These are phyloP conservation scores for Moxostoma hubbsi DNA, from an alignment of 2,797 vertebrate species.

Conservation along the genomic window DNA sequence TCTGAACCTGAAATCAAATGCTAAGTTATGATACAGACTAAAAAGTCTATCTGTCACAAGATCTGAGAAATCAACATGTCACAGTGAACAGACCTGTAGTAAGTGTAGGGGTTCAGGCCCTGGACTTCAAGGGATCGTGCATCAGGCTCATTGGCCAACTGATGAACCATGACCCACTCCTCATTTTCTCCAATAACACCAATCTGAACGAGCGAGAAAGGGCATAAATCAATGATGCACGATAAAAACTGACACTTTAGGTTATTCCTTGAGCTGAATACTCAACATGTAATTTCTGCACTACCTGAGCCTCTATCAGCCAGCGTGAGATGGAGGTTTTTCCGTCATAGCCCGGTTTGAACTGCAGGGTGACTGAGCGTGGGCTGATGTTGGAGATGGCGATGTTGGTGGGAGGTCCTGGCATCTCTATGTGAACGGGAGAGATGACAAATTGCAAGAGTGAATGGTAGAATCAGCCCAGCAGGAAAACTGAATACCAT, in stretches of 20 bases:
- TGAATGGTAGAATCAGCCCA: constrained; percentile 14
- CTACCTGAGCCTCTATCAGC: constrained; percentile 95
- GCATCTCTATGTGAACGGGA: constrained; percentile 82
- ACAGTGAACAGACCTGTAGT: constrained; percentile 78
- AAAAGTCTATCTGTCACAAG: neutral
- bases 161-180: constrained; percentile 89
- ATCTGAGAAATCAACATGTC: neutral
- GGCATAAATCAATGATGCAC: constrained; percentile 8
- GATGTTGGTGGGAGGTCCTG: constrained; percentile 93
- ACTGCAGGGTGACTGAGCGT: constrained; percentile 92
- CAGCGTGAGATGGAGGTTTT: constrained; percentile 98
- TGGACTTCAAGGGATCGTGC: constrained; percentile 91
- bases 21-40: neutral
- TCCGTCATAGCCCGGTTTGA: constrained; percentile 93
- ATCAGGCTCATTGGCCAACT: constrained; percentile 89
- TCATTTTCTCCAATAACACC: constrained; percentile 89
- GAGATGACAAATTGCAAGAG: constrained; percentile 4
- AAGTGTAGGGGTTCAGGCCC: constrained; percentile 91
- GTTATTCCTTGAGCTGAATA: neutral
- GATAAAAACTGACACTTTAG: constrained; percentile 4
- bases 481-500: neutral
- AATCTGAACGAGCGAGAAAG: constrained; percentile 75
- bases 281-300: neutral
- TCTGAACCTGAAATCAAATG: constrained; percentile 82
- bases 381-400: constrained; percentile 96